Evolutionary conservation across 2,888 invertebrate genomes (phyloP), one percentile per base, ranked within the genome.

Genomic region (Leucania comma): DNA sequence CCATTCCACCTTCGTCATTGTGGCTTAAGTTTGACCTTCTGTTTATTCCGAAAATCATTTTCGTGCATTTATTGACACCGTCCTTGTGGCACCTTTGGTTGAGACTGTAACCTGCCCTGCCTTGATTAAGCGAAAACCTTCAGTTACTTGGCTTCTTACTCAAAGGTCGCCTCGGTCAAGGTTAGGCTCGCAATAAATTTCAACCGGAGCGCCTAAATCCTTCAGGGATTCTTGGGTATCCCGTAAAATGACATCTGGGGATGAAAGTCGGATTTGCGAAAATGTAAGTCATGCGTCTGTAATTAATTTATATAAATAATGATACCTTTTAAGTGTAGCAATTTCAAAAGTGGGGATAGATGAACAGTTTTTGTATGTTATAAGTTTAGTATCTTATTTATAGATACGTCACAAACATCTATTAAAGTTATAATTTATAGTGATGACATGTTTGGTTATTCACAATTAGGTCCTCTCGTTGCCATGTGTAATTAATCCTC

Each of bases 151-250:
- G 68, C 63, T 80, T 73, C 83, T 65, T 42, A 42, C 20, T 48
- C n/a, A 22, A 56, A 72, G 70, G 58, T 68, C 63, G 51, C 14
- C 20, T 12, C 24, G 38, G 50, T 54, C 59, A 70, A 76, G 80
- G 81, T 62, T 53, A 48, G 12, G 35, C n/a, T 60, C 32, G 67
- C 29, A 75, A 72, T 80, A 76, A 71, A 80, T 82, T 71, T 74
- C 20, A 57, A 35, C 26, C 54, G 46, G 29, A 62, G 51, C 51
- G 66, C 42, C 51, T 54, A 54, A 76, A 76, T 61, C 61, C 64
- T 67, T 71, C n/a, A 58, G 57, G 59, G 64, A 53, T 62, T 77
- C 51, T 58, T 42, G 62, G 58, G 29, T 68, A 29, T 57, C 26
- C 42, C 58, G 48, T 57, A 46, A 69, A 78, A 64, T 61, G 38